phyloP scores from a whole-genome alignment of 2,113 vertebrate genomes.

The Oostethus manadensis region DNA sequence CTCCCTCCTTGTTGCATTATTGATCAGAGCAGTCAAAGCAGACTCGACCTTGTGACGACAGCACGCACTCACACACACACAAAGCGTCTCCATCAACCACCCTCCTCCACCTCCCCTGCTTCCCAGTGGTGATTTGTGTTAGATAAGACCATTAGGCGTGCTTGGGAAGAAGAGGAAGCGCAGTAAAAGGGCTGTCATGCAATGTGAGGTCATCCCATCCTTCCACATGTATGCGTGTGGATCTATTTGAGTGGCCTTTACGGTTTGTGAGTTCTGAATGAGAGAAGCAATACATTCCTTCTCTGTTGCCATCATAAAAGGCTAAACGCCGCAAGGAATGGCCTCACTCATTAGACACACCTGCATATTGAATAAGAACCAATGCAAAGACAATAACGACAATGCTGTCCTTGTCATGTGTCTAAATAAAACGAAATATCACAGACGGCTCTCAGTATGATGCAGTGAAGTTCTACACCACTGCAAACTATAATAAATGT shows the following conservation, averaged over 20 bases:
- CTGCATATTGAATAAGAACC: too few species aligned
- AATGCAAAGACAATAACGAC: too few species aligned
- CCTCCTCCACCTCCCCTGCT: background rate
- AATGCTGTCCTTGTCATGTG: too few species aligned
- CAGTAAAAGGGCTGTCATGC: slow-evolving; percentile 15
- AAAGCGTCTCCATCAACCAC: slow-evolving; percentile 10
- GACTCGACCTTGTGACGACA: slow-evolving; percentile 30
- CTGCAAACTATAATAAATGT: too few species aligned
- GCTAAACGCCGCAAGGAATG: too few species aligned
- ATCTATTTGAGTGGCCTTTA: slow-evolving; percentile 4
- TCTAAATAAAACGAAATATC: too few species aligned
- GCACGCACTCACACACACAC: background rate
- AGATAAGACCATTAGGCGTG: slow-evolving; percentile 39
- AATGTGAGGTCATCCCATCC: slow-evolving; percentile 1
- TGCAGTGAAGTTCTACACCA: too few species aligned
- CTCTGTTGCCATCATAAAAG: too few species aligned
- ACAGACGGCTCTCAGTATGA: too few species aligned
- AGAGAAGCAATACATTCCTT: too few species aligned
- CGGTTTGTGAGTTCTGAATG: too few species aligned
- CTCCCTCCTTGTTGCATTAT: slow-evolving; percentile 43
- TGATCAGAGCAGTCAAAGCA: slow-evolving; percentile 46
- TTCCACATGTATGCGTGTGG: slow-evolving; percentile 8
- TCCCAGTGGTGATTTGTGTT: slow-evolving; percentile 26
- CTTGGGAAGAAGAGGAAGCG: slow-evolving; percentile 12
- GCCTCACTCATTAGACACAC: too few species aligned